These are phyloP conservation scores for Synanthedon formicaeformis DNA, from an alignment of 2,888 invertebrate species.

Conservation along the genomic window DNA sequence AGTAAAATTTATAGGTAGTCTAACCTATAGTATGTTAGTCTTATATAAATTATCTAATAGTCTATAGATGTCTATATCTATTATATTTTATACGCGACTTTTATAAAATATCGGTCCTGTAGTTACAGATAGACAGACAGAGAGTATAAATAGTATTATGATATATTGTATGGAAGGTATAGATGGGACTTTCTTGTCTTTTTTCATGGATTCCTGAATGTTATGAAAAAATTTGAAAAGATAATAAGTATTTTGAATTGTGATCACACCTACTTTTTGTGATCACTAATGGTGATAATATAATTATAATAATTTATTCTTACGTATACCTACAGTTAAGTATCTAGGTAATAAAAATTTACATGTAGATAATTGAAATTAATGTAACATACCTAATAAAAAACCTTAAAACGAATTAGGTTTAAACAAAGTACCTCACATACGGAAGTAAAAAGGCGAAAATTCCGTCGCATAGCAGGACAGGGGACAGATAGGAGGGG, in stretches of 20 bases:
- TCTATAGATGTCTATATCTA: too few relatives aligned
- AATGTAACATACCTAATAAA: too few relatives aligned
- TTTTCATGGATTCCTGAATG: too few relatives aligned
- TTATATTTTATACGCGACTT: too few relatives aligned
- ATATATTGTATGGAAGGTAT: too few relatives aligned
- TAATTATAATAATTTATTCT: background rate
- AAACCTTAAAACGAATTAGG: background rate
- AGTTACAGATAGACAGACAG: too few relatives aligned
- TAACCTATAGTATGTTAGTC: background rate
- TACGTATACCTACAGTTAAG: background rate
- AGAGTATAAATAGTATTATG: too few relatives aligned
- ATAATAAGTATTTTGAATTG: too few relatives aligned
- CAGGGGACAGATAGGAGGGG: constrained; percentile 20
- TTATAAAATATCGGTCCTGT: too few relatives aligned
- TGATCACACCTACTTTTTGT: background rate
- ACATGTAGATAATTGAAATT: too few relatives aligned
- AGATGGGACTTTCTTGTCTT: background rate
- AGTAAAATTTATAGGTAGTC: background rate
- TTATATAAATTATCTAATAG: too few relatives aligned
- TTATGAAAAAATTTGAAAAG: too few relatives aligned
- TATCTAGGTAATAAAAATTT: background rate
- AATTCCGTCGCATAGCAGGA: constrained; percentile 29
- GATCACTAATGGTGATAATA: background rate
- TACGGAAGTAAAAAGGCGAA: constrained; percentile 19
- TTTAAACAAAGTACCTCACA: background rate